phyloP scores from a whole-genome alignment of 2,113 vertebrate genomes.

The Colius striatus region DNA sequence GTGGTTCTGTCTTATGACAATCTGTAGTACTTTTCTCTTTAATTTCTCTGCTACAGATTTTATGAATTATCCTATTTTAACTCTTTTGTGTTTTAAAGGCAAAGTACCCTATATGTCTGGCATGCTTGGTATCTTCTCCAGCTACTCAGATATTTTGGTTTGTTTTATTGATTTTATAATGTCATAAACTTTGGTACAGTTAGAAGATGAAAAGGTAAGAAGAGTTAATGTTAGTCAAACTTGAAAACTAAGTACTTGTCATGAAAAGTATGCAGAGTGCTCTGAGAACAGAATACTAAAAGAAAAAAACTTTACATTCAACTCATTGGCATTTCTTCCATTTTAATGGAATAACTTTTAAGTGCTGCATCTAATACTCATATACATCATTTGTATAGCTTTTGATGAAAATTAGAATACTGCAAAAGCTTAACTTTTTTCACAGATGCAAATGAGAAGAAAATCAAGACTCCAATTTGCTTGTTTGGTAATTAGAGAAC shows the following conservation, averaged over 20 bases:
- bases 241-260: neutral
- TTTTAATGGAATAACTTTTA: neutral
- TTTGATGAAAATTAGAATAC: neutral
- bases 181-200: neutral
- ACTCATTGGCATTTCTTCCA: neutral
- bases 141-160: neutral
- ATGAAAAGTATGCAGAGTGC: neutral
- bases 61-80: constrained; percentile 20
- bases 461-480: neutral
- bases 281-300: neutral
- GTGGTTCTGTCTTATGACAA: constrained; percentile 11
- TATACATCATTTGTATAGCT: neutral
- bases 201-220: neutral
- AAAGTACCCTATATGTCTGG: neutral
- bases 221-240: neutral
- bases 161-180: neutral
- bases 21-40: constrained; percentile 16
- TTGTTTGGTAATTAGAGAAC: neutral
- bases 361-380: neutral
- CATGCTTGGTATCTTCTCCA: neutral
- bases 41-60: constrained; percentile 14
- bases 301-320: neutral
- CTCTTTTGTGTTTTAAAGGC: neutral
- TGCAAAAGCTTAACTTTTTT: neutral
- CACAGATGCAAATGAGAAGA: neutral